Evolutionary conservation across 35 echinoderm and acorn worm genomes (phyloP).

Genomic region (Apostichopus japonicus): DNA sequence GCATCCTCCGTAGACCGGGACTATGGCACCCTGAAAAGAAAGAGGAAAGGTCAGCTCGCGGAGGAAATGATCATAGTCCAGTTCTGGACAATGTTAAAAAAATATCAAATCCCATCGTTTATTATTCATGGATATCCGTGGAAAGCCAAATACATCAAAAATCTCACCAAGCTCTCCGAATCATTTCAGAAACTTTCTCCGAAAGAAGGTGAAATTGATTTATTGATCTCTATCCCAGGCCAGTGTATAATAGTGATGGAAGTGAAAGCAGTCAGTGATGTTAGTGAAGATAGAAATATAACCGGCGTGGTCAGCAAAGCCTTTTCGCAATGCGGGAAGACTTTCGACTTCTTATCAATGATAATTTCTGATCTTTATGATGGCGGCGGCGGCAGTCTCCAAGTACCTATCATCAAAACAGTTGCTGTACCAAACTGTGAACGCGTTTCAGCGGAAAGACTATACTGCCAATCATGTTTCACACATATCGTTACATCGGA

Average conservation of each 20-base stretch:
- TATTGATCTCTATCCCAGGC: conserved; percentile 16
- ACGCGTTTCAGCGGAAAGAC: background rate
- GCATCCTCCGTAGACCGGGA: background rate
- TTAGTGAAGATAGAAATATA: background rate
- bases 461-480: conserved; percentile 12
- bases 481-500: conserved; percentile 19
- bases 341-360: conserved; percentile 18
- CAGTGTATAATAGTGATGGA: conserved; percentile 23
- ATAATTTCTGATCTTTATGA: background rate
- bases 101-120: conserved; percentile 33
- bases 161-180: background rate
- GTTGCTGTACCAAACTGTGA: conserved; percentile 24
- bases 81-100: conserved; percentile 20
- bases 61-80: conserved; percentile 18
- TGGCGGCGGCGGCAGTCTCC: background rate
- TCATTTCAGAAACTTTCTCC: background rate
- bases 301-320: conserved; percentile 5
- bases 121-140: conserved; percentile 45
- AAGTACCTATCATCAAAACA: conserved; percentile 16
- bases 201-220: conserved; percentile 8
- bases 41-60: conserved; percentile 14
- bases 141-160: conserved; percentile 1
- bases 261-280: conserved; percentile 29
- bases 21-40: background rate
- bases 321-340: conserved; percentile 16